phyloP scores from a whole-genome alignment of 2,797 vertebrate genomes.

The Catamblyrhynchus diadema region DNA sequence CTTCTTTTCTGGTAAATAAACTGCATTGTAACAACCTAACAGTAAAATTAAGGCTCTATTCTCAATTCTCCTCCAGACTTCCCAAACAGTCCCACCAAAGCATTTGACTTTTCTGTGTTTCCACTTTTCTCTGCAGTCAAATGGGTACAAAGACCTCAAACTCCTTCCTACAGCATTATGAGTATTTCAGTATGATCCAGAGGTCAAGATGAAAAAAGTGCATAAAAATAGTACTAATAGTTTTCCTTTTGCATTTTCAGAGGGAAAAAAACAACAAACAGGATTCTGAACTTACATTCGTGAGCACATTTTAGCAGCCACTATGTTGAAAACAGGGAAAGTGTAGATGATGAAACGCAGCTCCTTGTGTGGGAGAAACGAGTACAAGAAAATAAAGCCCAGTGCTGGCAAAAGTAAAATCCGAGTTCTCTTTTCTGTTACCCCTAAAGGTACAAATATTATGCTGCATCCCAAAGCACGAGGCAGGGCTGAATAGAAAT shows the following conservation, averaged over 20 bases:
- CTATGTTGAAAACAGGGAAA: constrained; percentile 87
- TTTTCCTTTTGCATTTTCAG: background rate
- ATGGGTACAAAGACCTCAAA: background rate
- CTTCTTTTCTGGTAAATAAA: background rate
- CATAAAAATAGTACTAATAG: background rate
- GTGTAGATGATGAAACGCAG: constrained; percentile 95
- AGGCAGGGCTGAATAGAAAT: constrained; percentile 93
- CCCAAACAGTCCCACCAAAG: background rate
- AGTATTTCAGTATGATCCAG: background rate
- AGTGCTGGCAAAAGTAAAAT: constrained; percentile 78
- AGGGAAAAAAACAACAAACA: accelerated
- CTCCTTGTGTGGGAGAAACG: constrained; percentile 94
- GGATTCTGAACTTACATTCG: constrained; percentile 79
- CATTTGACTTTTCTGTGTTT: background rate
- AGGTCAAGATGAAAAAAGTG: background rate
- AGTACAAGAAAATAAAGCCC: constrained; percentile 92
- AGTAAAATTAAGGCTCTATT: background rate
- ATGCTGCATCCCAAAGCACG: constrained; percentile 88
- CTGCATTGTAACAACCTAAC: background rate
- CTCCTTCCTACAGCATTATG: background rate
- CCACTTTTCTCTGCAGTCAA: background rate
- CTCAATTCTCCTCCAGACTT: background rate
- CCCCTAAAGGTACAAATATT: constrained; percentile 87
- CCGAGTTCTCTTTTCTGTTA: constrained; percentile 82
- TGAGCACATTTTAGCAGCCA: constrained; percentile 88